phyloP scores from a whole-genome alignment of 2,113 vertebrate genomes.

The Rousettus leschenaultii region DNA sequence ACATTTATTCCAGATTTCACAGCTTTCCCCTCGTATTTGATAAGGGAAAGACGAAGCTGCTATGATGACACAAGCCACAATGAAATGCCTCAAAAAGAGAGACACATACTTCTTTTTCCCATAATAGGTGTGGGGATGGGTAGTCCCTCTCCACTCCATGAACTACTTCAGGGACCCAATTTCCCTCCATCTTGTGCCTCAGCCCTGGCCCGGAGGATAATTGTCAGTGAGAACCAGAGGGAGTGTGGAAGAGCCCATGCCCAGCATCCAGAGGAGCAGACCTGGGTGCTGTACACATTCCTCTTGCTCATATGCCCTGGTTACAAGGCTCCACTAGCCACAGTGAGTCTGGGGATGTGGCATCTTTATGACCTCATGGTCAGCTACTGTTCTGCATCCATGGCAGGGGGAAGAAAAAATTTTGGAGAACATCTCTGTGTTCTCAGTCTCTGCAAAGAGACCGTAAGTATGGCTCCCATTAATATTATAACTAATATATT shows the following conservation, averaged over 20 bases:
- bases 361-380: not conserved
- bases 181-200: not conserved
- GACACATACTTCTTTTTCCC: not conserved
- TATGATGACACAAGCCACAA: not conserved
- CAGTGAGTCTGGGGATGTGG: not conserved
- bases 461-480: too few species aligned
- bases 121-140: not conserved
- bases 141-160: not conserved
- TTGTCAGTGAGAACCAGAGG: accelerated
- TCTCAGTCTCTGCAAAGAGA: not conserved
- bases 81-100: not conserved
- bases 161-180: not conserved
- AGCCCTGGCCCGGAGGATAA: not conserved
- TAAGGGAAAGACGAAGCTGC: not conserved
- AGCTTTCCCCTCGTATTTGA: not conserved
- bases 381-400: not conserved
- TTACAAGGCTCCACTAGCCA: accelerated
- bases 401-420: not conserved
- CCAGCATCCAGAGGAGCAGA: not conserved
- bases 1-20: not conserved
- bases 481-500: not conserved
- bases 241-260: not conserved
- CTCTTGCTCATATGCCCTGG: not conserved
- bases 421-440: not conserved
- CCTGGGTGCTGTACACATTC: too few species aligned